Evolutionary conservation across 1,140 invertebrate genomes (phyloP), one percentile per base, ranked within the genome.

Genomic region (Orius insidiosus): DNA sequence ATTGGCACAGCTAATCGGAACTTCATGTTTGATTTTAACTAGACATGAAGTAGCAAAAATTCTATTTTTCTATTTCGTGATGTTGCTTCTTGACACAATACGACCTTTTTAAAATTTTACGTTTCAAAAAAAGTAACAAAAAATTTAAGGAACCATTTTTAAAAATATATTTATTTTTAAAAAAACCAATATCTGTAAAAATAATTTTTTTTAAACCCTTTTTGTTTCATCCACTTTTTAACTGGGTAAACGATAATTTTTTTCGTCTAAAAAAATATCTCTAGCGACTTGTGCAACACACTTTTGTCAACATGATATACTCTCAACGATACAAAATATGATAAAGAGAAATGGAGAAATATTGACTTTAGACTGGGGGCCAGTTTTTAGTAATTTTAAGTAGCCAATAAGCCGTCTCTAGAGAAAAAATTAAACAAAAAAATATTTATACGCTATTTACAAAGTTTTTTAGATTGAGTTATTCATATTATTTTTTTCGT

Each of bases 1-100:
- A 49, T 49, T 49, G 41, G 41, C 48, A 49, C 48, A 49, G 43
- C 48, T 11, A 15, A 32, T 42, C 14, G 33, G 19, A 48, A 14
- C 31, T 43, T 15, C 24, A n/a, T n/a, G n/a, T n/a, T 33, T 36
- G 40, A 14, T 9, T 32, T n/a, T 33, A 5, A 32, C 18, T 13
- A 36, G 35, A 42, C 9, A 43, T 19, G 37, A 9, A 39, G 32
- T 8, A 33, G 42, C 32, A 24, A 11, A 36, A 19, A 34, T 50
- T 50, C 14, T 38, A 32, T 34, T 16, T 6, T 38, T 46, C 33
- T 18, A 16, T 33, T 35, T 11, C 18, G 31, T 31, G 16, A 10
- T 39, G 19, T 14, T 15, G 46, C n/a, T 47, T 40, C 10, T 34
- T 37, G 34, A 35, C 32, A n/a, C n/a, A 46, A 46, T 35, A 46